Base-by-base conservation (phyloP, 2,113 vertebrate genomes). In the Caretta caretta region DNA sequence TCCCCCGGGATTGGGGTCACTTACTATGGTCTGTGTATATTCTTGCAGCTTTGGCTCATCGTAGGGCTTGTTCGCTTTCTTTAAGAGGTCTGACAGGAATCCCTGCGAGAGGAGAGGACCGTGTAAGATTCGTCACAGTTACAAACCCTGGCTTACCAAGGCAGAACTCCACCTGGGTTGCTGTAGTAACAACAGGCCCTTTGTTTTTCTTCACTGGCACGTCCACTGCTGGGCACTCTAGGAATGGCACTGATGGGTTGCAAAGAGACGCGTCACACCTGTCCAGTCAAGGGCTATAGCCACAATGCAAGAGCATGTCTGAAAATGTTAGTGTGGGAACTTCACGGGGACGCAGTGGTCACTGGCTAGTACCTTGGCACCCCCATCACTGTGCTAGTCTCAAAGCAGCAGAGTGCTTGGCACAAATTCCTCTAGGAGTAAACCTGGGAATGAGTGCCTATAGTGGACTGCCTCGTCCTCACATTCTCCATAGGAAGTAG, bases 21-120 rank as follows among this genome's bases (percentile, higher is more conserved):
- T 99, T 96, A 99, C 99, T 24, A 99, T 99, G 56, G 99, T 99
- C 93, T 99, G 98, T 1, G 99, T 99, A 97, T 99, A 99, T 95
- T 99, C 99, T 24, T 98, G 98, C 92, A 99, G 99, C 97, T 99
- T 99, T 96, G 99, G 98, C 79, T 99, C 99, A 0, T 99, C 99
- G 0, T 99, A 99, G n/a, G 98, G 98, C 94, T 99, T 98, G 98
- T 99, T 99, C 0, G 99, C 99, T 96, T 99, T 99, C 97, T 99
- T 99, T 98, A 99, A 98, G 96, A 99, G 98, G 96, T 99, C 99
- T 0, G 99, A 99, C 94, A 99, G 98, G 97, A 99, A 99, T 8
- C 99, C 99, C 99, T 99, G 96, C 49, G 83, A 85, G 96, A 38
- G 94, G 7, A 94, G 76, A 88, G 59, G 57, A 7, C 29, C 25